A percentile compares a stretch with the other conserved stretches of the same genome.
These are phyloP conservation scores for Ciconia maguari DNA, from an alignment of 2,113 vertebrate species.

Conservation along the genomic window DNA sequence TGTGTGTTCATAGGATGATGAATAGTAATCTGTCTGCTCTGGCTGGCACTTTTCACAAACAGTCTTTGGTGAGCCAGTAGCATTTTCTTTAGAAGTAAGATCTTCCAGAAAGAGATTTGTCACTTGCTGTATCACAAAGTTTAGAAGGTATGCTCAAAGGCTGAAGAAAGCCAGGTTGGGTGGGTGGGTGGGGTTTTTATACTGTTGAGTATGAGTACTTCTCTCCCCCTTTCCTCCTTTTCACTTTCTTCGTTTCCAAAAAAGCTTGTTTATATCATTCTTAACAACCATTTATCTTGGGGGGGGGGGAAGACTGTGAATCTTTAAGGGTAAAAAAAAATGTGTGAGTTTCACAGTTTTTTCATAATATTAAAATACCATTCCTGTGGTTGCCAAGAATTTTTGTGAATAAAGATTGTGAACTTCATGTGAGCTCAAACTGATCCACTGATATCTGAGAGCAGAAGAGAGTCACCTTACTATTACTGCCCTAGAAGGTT, in stretches of 20 bases:
- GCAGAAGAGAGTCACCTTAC: background rate
- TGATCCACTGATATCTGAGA: background rate
- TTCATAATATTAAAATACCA: background rate
- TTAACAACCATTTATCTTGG: background rate
- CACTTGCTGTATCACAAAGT: background rate
- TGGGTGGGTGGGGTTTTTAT: fast-evolving
- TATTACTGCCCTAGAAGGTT: background rate
- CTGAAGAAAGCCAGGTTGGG: background rate
- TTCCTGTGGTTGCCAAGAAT: background rate
- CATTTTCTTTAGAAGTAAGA: background rate
- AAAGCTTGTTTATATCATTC: background rate
- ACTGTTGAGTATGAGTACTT: background rate
- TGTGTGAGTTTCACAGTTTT: background rate
- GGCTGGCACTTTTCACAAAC: background rate
- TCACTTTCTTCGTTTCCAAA: background rate
- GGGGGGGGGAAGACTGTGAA: background rate
- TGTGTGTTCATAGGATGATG: background rate
- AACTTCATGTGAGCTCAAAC: background rate
- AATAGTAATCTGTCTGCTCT: background rate
- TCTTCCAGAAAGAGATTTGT: background rate
- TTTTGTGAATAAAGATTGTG: background rate
- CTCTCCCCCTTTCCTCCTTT: background rate
- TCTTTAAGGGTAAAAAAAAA: background rate
- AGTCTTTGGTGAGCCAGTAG: background rate
- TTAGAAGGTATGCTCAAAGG: background rate